Base-by-base conservation (phyloP, 1,140 invertebrate genomes). In the Archivesica marissinica region DNA sequence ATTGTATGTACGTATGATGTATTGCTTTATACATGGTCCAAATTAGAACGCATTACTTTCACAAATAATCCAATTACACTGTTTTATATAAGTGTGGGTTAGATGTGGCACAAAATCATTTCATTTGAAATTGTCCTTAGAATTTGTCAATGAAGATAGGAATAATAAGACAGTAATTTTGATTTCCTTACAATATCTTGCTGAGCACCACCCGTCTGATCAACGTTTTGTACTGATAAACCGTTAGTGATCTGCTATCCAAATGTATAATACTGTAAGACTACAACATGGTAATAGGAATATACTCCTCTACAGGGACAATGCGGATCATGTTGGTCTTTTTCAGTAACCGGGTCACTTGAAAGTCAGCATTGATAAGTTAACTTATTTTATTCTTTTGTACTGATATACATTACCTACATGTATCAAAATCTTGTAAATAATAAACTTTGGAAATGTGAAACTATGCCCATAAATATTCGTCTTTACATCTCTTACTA, bases 281-380 rank as follows among this genome's bases (percentile, higher is more conserved):
- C 0, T 33, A 1, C 3, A 23, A 23, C 2, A 6, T 33, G 3
- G 33, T 20, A 25, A 2, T 64, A 17, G 3, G 20, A 28, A 2
- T n/a, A n/a, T n/a, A n/a, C 11, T 50, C 41, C 28, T 28, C 35
- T 61, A 30, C 52, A 94, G 94, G 90, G 90, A 76, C 96, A 97
- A 92, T 99, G 98, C 94, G 98, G 98, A 85, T 98, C 97, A 17
- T 99, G 98, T 95, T 99, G 98, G 98, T 96, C 97, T 85, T 99
- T 99, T 94, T 97, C 97, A 86, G 94, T 96, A 13, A 99, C 98
- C 87, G 99, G 98, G 33, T 94, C 98, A 0, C 94, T 99, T 30
- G 99, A 99, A 95, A 98, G 97, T 23, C 98, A 99, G 94, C 33
- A 3, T 64, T 6, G 20, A 13, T 23, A 30, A 23, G 33, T 28